Evolutionary conservation across 2,797 vertebrate species (phyloP).

Genomic region (Nyctalus aviator): DNA sequence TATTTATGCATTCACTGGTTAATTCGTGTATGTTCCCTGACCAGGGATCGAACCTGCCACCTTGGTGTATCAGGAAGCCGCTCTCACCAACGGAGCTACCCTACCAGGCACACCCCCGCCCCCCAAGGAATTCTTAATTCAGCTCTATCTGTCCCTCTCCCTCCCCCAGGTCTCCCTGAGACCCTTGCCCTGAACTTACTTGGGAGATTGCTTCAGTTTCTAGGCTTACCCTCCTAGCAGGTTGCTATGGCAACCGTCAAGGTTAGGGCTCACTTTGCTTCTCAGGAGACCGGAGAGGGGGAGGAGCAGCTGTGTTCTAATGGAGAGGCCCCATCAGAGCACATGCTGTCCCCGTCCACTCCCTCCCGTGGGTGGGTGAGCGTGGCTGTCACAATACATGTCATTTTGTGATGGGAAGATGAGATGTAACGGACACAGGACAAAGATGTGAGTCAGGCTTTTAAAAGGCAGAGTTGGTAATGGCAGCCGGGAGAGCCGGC

Average conservation of each 20-base stretch:
- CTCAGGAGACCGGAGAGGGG: neutral
- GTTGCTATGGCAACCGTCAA: slow-evolving; percentile 64
- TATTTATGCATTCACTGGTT: neutral
- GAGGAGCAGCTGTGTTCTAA: neutral
- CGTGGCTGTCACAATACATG: neutral
- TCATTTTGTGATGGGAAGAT: neutral
- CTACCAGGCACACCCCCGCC: neutral
- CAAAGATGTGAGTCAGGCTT: neutral
- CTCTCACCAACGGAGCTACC: neutral
- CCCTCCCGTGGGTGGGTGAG: neutral
- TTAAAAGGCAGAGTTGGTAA: neutral
- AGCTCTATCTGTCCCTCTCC: neutral
- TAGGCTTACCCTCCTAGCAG: slow-evolving; percentile 30
- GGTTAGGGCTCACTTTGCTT: slow-evolving; percentile 7
- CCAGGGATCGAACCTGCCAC: neutral
- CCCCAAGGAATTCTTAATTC: neutral
- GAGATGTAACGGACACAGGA: neutral
- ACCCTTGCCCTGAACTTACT: neutral
- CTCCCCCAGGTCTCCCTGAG: neutral
- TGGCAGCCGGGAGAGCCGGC: neutral
- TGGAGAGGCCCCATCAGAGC: neutral
- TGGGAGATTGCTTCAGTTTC: slow-evolving; percentile 44
- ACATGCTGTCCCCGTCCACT: neutral
- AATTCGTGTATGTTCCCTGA: neutral
- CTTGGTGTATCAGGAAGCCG: neutral